Percentiles rank a stretch among this genome's conserved stretches.
Evolutionary conservation across 2,797 vertebrate species (phyloP).

Genomic region (Perodicticus potto): DNA sequence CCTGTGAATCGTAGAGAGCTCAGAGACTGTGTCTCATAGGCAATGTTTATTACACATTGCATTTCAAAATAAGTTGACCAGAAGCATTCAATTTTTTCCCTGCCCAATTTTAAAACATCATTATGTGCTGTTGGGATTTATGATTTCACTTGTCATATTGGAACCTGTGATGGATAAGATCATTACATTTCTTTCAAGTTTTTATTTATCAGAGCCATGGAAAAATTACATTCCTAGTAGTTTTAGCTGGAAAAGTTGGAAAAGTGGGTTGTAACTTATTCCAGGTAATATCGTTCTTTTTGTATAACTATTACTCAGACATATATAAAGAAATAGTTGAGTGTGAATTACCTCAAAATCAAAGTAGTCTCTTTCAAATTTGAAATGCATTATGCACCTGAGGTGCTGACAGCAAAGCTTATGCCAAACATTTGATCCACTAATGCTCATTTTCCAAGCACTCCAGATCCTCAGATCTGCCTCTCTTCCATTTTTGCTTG

Average conservation of each 20-base stretch:
- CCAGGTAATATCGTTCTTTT: conserved; percentile 73
- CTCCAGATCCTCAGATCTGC: conserved; percentile 54
- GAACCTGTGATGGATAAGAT: conserved; percentile 54
- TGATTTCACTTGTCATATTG: conserved; percentile 44
- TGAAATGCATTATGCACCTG: conserved; percentile 78
- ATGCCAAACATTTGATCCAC: conserved; percentile 72
- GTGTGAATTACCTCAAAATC: conserved; percentile 79
- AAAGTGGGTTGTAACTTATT: conserved; percentile 65
- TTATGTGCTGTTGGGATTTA: conserved; percentile 68
- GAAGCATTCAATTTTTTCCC: conserved; percentile 28
- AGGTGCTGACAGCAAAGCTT: conserved; percentile 69
- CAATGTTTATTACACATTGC: background rate
- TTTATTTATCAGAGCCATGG: conserved; percentile 73
- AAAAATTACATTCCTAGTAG: conserved; percentile 78
- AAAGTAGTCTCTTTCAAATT: conserved; percentile 81
- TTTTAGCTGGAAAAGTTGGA: conserved; percentile 78
- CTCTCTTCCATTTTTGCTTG: background rate
- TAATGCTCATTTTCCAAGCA: conserved; percentile 71
- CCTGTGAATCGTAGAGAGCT: background rate
- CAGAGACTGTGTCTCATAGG: background rate
- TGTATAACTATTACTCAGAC: conserved; percentile 76
- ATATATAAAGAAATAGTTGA: conserved; percentile 71
- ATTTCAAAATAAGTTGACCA: conserved; percentile 42
- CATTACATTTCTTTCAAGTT: conserved; percentile 75
- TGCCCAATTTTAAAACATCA: conserved; percentile 61